Evolutionary conservation across 2,797 vertebrate genomes (phyloP).

Genomic region (Margarornis squamiger): DNA sequence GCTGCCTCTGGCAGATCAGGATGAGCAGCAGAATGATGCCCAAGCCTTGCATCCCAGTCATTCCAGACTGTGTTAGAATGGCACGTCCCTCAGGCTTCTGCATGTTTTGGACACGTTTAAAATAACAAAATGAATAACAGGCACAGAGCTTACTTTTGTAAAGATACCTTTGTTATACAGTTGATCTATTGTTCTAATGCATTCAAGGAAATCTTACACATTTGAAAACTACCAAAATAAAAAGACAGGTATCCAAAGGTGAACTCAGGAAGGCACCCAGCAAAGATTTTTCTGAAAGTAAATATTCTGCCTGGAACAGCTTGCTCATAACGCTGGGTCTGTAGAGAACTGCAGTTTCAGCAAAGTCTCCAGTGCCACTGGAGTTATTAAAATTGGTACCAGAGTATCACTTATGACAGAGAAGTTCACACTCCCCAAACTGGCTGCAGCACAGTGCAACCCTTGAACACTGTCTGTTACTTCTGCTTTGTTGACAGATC

Average conservation of each 20-base stretch:
- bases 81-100: background rate
- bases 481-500: background rate
- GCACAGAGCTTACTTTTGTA: background rate
- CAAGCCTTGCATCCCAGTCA: fast-evolving
- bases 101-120: background rate
- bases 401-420: background rate
- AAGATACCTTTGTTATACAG: background rate
- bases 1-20: background rate
- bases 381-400: background rate
- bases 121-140: background rate
- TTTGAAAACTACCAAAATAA: background rate
- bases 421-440: background rate
- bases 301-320: background rate
- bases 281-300: background rate
- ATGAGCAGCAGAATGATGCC: background rate
- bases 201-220: background rate
- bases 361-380: background rate
- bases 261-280: background rate
- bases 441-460: background rate
- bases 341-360: background rate
- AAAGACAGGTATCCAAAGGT: background rate
- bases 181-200: background rate
- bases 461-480: background rate
- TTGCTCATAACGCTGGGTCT: background rate
- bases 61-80: background rate